A percentile compares a stretch with the other conserved stretches of the same genome.
Evolutionary conservation across 2,113 vertebrate species (phyloP).

Genomic region (Halcyon senegalensis): DNA sequence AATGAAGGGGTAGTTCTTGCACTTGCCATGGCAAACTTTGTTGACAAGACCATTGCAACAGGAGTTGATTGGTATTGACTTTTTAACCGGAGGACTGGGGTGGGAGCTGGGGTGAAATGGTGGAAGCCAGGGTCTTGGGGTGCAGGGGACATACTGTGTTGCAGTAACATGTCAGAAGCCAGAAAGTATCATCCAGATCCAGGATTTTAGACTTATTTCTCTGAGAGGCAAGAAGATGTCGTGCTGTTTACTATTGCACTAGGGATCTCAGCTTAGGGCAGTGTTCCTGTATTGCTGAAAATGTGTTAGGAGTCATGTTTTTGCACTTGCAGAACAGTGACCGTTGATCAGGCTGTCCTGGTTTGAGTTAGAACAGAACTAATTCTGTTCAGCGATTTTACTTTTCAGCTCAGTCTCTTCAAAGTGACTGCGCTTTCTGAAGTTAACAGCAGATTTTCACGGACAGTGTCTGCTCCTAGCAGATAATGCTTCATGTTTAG

Average conservation of each 20-base stretch:
- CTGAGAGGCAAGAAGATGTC: neutral
- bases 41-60: neutral
- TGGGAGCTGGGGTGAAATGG: neutral
- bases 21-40: neutral
- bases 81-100: neutral
- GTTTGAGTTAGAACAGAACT: neutral
- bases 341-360: neutral
- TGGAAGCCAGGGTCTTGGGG: neutral
- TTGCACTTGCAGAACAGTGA: neutral
- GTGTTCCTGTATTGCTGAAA: neutral
- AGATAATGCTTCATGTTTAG: neutral
- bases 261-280: neutral
- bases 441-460: neutral
- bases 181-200: neutral
- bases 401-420: neutral
- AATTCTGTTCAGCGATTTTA: neutral
- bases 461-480: neutral
- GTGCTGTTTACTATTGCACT: accelerated
- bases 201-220: neutral
- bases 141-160: neutral
- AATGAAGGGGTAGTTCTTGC: neutral
- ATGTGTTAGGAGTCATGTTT: neutral
- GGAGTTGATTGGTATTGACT: neutral
- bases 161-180: neutral
- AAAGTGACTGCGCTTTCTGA: neutral